Evolutionary conservation across 35 echinoderm and acorn worm genomes (phyloP), one percentile per base, ranked within the genome.

Genomic region (Apostichopus japonicus): DNA sequence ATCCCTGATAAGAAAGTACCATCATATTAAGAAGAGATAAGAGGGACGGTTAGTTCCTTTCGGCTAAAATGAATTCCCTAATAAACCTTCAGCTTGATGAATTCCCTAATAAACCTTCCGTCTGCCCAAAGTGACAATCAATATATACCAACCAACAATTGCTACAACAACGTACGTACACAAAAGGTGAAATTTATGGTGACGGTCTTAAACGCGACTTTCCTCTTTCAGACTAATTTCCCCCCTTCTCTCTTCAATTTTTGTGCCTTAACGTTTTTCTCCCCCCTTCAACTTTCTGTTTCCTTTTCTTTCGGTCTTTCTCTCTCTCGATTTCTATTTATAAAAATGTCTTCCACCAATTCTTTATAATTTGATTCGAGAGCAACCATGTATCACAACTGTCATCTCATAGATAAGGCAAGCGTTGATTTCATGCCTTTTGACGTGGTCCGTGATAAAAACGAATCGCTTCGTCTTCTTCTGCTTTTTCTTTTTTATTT

Each of bases 341-440:
- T 72, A 89, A 67, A 73, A 16, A 72, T 33, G 24, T 33, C 61
- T 89, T 8, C 86, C 63, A 21, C 15, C 61, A 19, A 52, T 89
- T 53, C 63, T 73, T 67, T 89, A 44, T 72, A 65, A 89, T 89
- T 89, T 89, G 86, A 61, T 73, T 51, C 44, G 61, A 17, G 61
- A 72, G 62, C 19, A 51, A 53, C 61, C 86, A 89, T 89, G 86
- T 89, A 89, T 89, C 86, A 89, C 59, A 11, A 14, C 67, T 89
- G 86, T 72, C 86, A 89, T 65, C 21, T 21, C 62, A 51, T 0
- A 51, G 86, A 89, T 89, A 89, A 89, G 62, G 6, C 56, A 72
- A 65, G 86, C 86, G 27, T 89, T 89, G 86, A 89, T 89, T 72
- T 89, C 86, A 89, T 73, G 59, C 86, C 16, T 51, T 71, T 63